These are phyloP conservation scores for Boleophthalmus pectinirostris DNA, from an alignment of 2,113 vertebrate species.

Conservation along the genomic window DNA sequence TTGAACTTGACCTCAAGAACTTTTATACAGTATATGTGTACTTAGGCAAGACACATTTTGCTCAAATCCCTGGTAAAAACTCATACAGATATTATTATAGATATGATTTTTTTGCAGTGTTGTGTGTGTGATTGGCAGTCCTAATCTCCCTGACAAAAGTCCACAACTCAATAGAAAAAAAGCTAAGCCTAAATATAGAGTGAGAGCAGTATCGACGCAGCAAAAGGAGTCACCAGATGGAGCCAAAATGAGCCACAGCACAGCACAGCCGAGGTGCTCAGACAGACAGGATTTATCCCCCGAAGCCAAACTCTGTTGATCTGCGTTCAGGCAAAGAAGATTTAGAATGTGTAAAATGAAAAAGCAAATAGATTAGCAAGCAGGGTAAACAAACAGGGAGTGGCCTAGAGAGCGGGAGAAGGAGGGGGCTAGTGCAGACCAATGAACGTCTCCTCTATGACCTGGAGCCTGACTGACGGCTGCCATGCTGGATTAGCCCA, in stretches of 20 bases:
- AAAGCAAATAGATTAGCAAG: conserved; percentile 1
- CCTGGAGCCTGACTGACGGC: neutral
- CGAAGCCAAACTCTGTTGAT: conserved; percentile 27
- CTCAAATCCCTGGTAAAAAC: no score
- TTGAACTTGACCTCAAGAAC: no score
- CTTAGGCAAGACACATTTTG: no score
- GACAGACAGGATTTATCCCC: conserved; percentile 34
- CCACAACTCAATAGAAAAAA: neutral
- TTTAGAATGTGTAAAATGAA: conserved; percentile 24
- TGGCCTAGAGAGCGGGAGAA: neutral
- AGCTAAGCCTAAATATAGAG: neutral
- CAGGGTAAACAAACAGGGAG: conserved; percentile 3
- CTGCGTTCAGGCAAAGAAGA: conserved; percentile 37
- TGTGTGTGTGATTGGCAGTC: neutral
- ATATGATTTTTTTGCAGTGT: neutral
- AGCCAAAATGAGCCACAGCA: neutral
- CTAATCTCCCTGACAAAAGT: neutral
- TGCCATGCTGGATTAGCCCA: neutral
- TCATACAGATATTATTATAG: no score
- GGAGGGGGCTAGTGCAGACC: no score
- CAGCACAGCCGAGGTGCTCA: neutral
- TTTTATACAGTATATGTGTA: no score
- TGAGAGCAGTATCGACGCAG: neutral
- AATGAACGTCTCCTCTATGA: neutral
- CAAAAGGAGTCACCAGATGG: conserved; percentile 18